Base-by-base conservation (phyloP, 1,140 invertebrate genomes). In the Periplaneta americana region DNA sequence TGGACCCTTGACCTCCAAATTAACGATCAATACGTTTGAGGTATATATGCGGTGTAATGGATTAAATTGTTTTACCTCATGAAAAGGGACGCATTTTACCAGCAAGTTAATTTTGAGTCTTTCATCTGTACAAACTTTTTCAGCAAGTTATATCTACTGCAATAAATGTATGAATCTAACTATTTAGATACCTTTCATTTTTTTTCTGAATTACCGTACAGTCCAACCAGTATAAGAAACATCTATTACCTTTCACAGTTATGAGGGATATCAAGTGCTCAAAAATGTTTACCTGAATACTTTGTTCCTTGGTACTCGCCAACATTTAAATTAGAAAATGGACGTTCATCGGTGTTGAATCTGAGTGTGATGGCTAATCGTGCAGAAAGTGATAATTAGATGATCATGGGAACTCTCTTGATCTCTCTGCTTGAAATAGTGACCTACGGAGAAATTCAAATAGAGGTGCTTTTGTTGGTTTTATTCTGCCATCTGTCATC, bases 1-100 rank as follows among this genome's bases (percentile, higher is more conserved):
- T 78, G 15, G 82, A 82, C 28, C 37, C 74, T 35, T 80, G 66
- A 80, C 34, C 48, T 66, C 22, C 48, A 66, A 66, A 66, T 66
- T 66, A 66, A 66, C 48, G 28, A n/a, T n/a, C 22, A n/a, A 66
- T 22, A 9, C 48, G 22, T 22, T 66, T 66, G 48, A 66, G 48
- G 48, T 66, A 66, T n/a, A n/a, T 66, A n/a, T 66, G 8, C 48
- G 28, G 48, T 66, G 48, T 9, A 66, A n/a, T 28, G 48, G 22
- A 28, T n/a, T n/a, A n/a, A n/a, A n/a, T 66, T n/a, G 48, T 66
- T 66, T n/a, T 66, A 66, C 48, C 0, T 66, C 22, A n/a, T 11
- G 22, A n/a, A 66, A 48, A n/a, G 15, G 39, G n/a, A 13, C n/a
- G 5, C 8, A 22, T 48, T 15, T 48, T 48, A 48, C 17, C 22